Evolutionary conservation across 2,797 vertebrate species (phyloP), one percentile per base, ranked within the genome.

Genomic region (Siniperca obscura): DNA sequence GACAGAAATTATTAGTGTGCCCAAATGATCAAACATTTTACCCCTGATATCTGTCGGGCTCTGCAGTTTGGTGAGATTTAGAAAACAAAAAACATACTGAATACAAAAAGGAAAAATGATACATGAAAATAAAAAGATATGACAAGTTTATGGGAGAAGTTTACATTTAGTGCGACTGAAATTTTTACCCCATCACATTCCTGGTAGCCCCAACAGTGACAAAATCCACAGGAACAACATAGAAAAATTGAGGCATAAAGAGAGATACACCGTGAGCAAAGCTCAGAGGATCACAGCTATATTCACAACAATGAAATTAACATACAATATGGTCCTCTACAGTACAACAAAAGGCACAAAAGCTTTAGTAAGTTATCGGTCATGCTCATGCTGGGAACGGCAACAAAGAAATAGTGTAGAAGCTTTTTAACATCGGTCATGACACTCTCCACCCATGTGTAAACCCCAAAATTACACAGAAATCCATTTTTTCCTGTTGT

Each of bases 121-220:
- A 70, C 14, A 59, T 74, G 27, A 83, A 72, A 83, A 83, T 69
- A 13, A 82, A 82, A 87, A 62, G 11, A 70, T 38, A 60, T 61
- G 36, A 62, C n/a, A 86, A 74, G 73, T 50, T 71, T 53, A 86
- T 84, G 83, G 74, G 66, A 81, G 68, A 86, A 59, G 22, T 87
- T 78, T 64, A 90, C 85, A 87, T 80, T 82, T 80, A 93, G 62
- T 87, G 84, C 88, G 90, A 86, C 89, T 83, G 85, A 94, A 94
- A 85, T 85, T 89, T 93, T 96, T 96, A 96, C 96, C 96, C 96
- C 95, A 96, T 95, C 93, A 96, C 95, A 96, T 96, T 96, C 95
- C 96, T 96, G 95, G 95, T 71, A 91, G 94, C 93, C 93, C 92
- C 93, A 93, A 96, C 93, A 96, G 95, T 93, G 92, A 96, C 77